Base-by-base conservation (phyloP, 2,888 invertebrate species). In the Eurytoma adleriae region DNA sequence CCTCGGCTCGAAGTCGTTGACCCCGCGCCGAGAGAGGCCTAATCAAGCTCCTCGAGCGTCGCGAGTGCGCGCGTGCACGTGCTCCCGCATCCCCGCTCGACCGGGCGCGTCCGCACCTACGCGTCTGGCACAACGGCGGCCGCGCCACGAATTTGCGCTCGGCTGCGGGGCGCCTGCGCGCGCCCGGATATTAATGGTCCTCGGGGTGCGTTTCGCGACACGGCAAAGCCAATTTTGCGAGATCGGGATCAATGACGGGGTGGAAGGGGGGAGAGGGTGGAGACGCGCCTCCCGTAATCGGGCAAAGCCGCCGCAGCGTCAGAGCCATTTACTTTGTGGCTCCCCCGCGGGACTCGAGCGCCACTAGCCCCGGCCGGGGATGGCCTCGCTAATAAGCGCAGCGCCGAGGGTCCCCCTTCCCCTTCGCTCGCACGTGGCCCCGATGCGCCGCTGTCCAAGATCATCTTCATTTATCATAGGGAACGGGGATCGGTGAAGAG, bases 191-290 rank as follows among this genome's bases (percentile, higher is more conserved):
- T 86, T 87, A 86, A 88, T 87, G 86, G 85, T 86, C 85, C 87
- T 87, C 83, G 81, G 82, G 83, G 85, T 84, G 83, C 84, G 85
- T 85, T 85, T 83, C 85, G 83, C 85, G 87, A 86, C 87, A 86
- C 83, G 84, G 79, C 84, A 84, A 84, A 86, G 86, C 87, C 87
- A 88, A 87, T 84, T 88, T 87, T 85, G 79, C 82, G 81, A 81
- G 85, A 86, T 85, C 84, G 83, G 85, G 85, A 88, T 88, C 89
- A 86, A 88, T 87, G 87, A 83, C 86, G 86, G 83, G 40, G 27
- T 4, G 64, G 48, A 24, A 24, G 18, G 13, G 14, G 62, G 14
- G 24, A 12, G 59, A 20, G 30, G 20, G 57, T n/a, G 27, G 62
- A 16, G 10, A 50, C 67, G 14, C n/a, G 57, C 71, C 85, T 85